Base-by-base conservation (phyloP, 1,140 invertebrate species). In the Solenopsis invicta region DNA sequence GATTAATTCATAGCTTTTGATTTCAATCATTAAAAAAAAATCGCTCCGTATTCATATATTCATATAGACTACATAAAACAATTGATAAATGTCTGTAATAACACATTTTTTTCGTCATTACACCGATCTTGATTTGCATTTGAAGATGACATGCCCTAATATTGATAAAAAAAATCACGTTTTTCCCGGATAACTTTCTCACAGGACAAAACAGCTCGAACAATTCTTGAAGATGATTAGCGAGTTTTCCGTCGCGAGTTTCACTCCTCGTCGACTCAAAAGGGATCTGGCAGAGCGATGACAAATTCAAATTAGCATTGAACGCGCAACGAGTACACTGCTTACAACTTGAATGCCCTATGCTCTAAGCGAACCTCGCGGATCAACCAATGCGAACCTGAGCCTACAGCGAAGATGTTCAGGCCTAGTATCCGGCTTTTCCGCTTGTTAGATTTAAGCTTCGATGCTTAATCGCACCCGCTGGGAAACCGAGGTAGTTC, bases 381-480 rank as follows among this genome's bases (percentile, higher is more conserved):
- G 52, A 56, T 71, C 13, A 34, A 48, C 21, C 34, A 80, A 45
- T 50, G 56, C 48, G 54, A 75, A 16, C 52, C 16, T 29, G 29
- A 66, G 56, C 34, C 52, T 67, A 54, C 69, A 50, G 56, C 72
- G 24, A 77, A 61, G 59, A 80, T 45, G 29, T 85, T 56, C 21
- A 80, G 78, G 41, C 56, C 59, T 78, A 86, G 61, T 82, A 86
- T 89, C 78, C 89, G 78, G 90, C 90, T 91, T 91, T 85, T 84
- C 88, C 81, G 90, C 90, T 91, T 91, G 62, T 78, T 91, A 91
- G 91, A 91, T 80, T 88, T 89, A 82, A 91, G 90, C 90, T 91
- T 91, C 45, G 45, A 90, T 71, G 89, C 89, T 90, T 87, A 90
- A 89, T 85, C 59, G 61, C 88, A 76, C 16, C 62, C 67, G 82